phyloP scores from a whole-genome alignment of 1,140 invertebrate genomes.

The Brachionus plicatilis region DNA sequence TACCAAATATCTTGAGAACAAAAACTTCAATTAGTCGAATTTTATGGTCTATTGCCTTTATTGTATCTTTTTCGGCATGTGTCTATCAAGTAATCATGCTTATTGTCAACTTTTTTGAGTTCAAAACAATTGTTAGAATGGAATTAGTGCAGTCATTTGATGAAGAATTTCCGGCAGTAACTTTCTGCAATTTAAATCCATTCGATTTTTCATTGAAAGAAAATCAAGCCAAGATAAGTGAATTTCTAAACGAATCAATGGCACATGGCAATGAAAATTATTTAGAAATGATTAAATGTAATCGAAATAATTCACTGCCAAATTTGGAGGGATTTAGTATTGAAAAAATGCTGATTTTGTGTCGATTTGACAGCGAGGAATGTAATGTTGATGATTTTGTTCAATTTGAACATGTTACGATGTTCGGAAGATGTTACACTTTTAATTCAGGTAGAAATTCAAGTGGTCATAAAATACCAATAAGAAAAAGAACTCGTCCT shows the following conservation, averaged over 20 bases:
- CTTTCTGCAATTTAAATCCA: constrained; percentile 11
- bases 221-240: background rate
- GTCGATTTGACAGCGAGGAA: background rate
- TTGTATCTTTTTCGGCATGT: background rate
- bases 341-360: background rate
- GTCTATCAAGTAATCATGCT: background rate
- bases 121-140: background rate
- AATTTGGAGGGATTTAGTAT: background rate
- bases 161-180: constrained; percentile 18
- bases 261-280: background rate
- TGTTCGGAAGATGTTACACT: constrained; percentile 3
- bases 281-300: background rate
- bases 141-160: background rate
- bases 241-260: background rate
- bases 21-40: background rate
- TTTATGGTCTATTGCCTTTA: background rate
- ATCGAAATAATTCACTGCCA: background rate
- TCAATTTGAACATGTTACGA: background rate
- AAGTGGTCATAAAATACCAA: background rate
- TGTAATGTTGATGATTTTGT: background rate
- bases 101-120: background rate
- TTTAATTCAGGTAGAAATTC: constrained; percentile 19
- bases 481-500: background rate
- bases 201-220: background rate
- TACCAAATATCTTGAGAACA: background rate